A percentile compares a stretch with the other conserved stretches of the same genome.
Conservation (phyloP, 2,888 invertebrate species). For the Oscheius sp. region DNA sequence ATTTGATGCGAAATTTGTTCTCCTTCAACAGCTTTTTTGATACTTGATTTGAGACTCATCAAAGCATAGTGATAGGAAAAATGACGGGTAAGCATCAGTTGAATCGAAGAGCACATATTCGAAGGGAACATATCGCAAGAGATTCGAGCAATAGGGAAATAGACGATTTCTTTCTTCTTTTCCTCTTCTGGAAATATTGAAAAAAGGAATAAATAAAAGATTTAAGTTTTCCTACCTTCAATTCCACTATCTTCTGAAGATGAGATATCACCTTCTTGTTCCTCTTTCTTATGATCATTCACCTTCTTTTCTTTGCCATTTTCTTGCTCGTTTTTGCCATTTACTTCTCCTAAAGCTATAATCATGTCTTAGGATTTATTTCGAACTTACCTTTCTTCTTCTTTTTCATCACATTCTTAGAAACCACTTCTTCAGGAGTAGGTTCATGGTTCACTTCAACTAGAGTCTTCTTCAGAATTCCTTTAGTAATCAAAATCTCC, state of each 20-base stretch:
- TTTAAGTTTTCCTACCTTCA: background rate
- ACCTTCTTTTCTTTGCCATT: fast-evolving
- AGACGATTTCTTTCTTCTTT: background rate
- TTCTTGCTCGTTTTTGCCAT: background rate
- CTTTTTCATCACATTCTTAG: background rate
- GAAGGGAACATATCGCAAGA: background rate
- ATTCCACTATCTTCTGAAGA: background rate
- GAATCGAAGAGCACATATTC: slow-evolving; percentile 3
- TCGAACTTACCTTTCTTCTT: too few species aligned
- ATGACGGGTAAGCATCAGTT: background rate
- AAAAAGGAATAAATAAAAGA: background rate
- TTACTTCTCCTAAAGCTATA: background rate
- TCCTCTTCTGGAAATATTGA: background rate
- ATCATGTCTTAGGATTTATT: too few species aligned
- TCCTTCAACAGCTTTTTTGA: background rate
- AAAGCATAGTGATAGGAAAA: slow-evolving; percentile 20
- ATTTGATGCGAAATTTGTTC: background rate
- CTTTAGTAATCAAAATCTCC: background rate
- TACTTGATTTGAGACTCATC: background rate
- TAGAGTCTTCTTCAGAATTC: background rate
- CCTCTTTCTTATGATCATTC: background rate
- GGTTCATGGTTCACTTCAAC: background rate
- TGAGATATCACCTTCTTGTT: background rate
- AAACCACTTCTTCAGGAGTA: background rate
- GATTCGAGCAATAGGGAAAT: background rate